Conservation (phyloP, 2,888 invertebrate species). For the Tanytarsus gracilentus region DNA sequence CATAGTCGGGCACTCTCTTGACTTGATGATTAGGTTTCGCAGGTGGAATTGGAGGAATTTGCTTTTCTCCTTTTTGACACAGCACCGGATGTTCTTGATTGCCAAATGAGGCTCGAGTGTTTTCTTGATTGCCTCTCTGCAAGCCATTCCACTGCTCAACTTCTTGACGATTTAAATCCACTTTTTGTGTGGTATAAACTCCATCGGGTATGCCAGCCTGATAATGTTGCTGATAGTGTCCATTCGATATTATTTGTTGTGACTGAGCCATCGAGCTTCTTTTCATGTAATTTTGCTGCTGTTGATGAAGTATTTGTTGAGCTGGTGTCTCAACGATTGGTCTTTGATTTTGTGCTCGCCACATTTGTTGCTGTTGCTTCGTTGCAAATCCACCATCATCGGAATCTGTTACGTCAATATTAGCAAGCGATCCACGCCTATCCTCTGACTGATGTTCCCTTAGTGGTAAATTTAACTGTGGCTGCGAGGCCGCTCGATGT, state of each 20-base stretch:
- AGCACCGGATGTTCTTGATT: slow-evolving; percentile 22
- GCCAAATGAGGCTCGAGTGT: slow-evolving; percentile 11
- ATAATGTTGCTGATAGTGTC: slow-evolving; percentile 16
- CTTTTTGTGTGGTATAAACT: slow-evolving; percentile 21
- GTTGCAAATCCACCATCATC: slow-evolving; percentile 52
- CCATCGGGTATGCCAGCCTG: slow-evolving; percentile 20
- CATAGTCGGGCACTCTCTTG: slow-evolving; percentile 20
- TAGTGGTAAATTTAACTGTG: slow-evolving; percentile 46
- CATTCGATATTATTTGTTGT: slow-evolving; percentile 21
- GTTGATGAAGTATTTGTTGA: slow-evolving; percentile 31
- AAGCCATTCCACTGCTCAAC: slow-evolving; percentile 6
- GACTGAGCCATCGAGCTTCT: slow-evolving; percentile 24
- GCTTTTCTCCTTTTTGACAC: slow-evolving; percentile 26
- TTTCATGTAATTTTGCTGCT: slow-evolving; percentile 29
- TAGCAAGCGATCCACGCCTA: slow-evolving; percentile 52
- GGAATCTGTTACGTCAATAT: slow-evolving; percentile 50
- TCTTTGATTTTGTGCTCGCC: slow-evolving; percentile 29
- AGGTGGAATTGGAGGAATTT: slow-evolving; percentile 24
- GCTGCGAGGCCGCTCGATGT: slow-evolving; percentile 56
- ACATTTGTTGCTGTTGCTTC: slow-evolving; percentile 10
- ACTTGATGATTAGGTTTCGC: slow-evolving; percentile 25
- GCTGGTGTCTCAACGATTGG: slow-evolving; percentile 30
- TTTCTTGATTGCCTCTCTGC: slow-evolving; percentile 13
- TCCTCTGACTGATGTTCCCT: slow-evolving; percentile 33
- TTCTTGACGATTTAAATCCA: slow-evolving; percentile 19